Conservation (phyloP, 2,888 invertebrate species). For the Amphipyra berbera region DNA sequence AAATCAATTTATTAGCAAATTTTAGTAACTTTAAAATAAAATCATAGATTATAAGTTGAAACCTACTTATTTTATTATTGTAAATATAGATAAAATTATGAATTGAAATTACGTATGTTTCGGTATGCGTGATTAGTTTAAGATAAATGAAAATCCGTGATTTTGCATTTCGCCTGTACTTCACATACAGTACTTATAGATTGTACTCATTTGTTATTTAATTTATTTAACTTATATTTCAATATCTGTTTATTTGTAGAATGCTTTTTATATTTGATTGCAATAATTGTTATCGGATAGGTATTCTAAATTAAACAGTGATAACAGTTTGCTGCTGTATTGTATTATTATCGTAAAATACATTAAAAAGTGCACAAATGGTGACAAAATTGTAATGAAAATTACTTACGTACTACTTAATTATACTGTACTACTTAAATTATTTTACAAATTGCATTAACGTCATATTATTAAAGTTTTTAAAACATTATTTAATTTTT, state of each 20-base stretch:
- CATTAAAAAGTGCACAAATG: slow-evolving; percentile 41
- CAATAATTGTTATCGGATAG: slow-evolving; percentile 21
- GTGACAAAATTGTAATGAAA: slow-evolving; percentile 22
- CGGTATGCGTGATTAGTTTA: slow-evolving; percentile 34
- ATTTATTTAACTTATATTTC: slow-evolving; percentile 38
- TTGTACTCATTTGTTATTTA: slow-evolving; percentile 64
- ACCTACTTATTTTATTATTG: slow-evolving; percentile 66
- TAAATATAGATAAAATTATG: slow-evolving; percentile 65
- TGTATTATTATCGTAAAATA: slow-evolving; percentile 60
- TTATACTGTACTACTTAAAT: slow-evolving; percentile 31
- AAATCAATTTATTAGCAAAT: slow-evolving; percentile 55
- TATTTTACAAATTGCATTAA: slow-evolving; percentile 14
- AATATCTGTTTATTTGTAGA: slow-evolving; percentile 10
- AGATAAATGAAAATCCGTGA: slow-evolving; percentile 33
- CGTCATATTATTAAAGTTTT: slow-evolving; percentile 5
- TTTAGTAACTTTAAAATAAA: slow-evolving; percentile 56
- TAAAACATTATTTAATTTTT: slow-evolving; percentile 6
- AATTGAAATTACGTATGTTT: slow-evolving; percentile 42
- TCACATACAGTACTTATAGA: slow-evolving; percentile 57
- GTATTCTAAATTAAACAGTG: slow-evolving; percentile 46
- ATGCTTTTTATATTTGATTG: slow-evolving; percentile 16
- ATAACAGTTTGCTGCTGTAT: slow-evolving; percentile 43
- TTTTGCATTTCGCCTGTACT: slow-evolving; percentile 64
- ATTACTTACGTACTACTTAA: slow-evolving; percentile 35
- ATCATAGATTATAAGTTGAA: slow-evolving; percentile 66